Percentiles rank a stretch among this genome's conserved stretches.
phyloP scores from a whole-genome alignment of 2,797 vertebrate species.

The Momotus momota region DNA sequence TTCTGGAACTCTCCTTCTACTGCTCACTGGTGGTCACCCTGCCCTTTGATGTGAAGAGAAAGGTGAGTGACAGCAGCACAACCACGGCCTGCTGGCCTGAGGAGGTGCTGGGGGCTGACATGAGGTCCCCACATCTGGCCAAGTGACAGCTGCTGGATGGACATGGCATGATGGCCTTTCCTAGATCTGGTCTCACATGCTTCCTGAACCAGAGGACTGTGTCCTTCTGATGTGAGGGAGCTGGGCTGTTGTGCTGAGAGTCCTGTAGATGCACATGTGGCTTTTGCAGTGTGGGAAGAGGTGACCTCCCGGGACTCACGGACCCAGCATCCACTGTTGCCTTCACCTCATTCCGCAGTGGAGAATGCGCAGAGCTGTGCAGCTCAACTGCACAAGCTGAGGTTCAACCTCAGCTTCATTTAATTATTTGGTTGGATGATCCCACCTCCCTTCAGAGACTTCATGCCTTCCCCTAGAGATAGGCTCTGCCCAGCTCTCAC shows the following conservation, averaged over 20 bases:
- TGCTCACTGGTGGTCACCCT: slow-evolving; percentile 85
- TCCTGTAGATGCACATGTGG: neutral
- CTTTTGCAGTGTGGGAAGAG: neutral
- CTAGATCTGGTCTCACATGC: neutral
- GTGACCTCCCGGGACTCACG: neutral
- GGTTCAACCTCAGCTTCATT: too few species aligned
- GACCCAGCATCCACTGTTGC: too few species aligned
- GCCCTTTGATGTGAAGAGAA: slow-evolving; percentile 88
- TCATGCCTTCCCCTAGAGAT: too few species aligned
- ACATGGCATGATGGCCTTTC: neutral
- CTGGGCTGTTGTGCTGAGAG: neutral
- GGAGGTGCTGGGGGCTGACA: too few species aligned
- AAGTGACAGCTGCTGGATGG: neutral
- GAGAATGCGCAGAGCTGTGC: too few species aligned
- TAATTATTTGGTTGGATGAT: too few species aligned
- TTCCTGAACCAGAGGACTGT: neutral
- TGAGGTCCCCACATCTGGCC: neutral
- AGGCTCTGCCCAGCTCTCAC: too few species aligned
- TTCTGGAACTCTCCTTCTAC: slow-evolving; percentile 88
- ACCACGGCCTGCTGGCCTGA: neutral
- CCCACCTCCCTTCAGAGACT: too few species aligned
- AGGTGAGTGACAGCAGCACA: slow-evolving; percentile 78
- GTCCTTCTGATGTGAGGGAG: neutral
- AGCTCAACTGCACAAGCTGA: too few species aligned
- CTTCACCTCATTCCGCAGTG: too few species aligned